Conservation (phyloP, 2,888 invertebrate species). For the Pycnomerus fuliginosus region DNA sequence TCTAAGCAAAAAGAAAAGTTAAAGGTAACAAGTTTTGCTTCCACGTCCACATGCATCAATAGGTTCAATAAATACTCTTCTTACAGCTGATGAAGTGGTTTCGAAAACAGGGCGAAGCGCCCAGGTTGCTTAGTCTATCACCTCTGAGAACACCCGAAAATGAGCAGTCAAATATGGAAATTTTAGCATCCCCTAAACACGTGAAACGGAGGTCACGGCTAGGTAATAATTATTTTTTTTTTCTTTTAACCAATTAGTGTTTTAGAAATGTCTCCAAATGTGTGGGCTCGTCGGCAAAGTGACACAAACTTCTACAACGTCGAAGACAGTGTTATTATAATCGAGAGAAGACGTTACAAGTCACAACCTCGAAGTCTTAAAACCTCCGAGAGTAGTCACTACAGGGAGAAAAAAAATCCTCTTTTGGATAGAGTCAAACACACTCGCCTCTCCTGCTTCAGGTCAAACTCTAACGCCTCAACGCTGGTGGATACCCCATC, state of each 20-base stretch:
- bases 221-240: constrained; percentile 29
- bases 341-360: constrained; percentile 57
- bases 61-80: constrained; percentile 9
- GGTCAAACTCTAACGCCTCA: constrained; percentile 58
- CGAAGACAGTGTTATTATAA: constrained; percentile 60
- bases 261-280: constrained; percentile 64
- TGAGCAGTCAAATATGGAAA: constrained; percentile 36
- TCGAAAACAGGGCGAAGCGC: constrained; percentile 64
- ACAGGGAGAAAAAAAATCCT: constrained; percentile 67
- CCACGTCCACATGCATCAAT: constrained; percentile 3
- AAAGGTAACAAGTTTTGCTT: constrained; percentile 16
- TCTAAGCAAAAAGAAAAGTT: constrained; percentile 19
- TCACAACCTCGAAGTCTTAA: constrained; percentile 55
- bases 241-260: constrained; percentile 6
- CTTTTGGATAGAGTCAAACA: constrained; percentile 70
- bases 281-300: constrained; percentile 62
- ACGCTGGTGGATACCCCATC: constrained; percentile 50
- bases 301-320: constrained; percentile 70
- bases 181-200: constrained; percentile 32
- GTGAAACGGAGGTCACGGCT: constrained; percentile 40
- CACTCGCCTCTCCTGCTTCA: constrained; percentile 68
- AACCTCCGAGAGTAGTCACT: constrained; percentile 50
- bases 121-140: constrained; percentile 68
- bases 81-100: constrained; percentile 68
- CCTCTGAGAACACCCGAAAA: constrained; percentile 59